Conservation (phyloP, 2,113 vertebrate species). For the Mustela nigripes region DNA sequence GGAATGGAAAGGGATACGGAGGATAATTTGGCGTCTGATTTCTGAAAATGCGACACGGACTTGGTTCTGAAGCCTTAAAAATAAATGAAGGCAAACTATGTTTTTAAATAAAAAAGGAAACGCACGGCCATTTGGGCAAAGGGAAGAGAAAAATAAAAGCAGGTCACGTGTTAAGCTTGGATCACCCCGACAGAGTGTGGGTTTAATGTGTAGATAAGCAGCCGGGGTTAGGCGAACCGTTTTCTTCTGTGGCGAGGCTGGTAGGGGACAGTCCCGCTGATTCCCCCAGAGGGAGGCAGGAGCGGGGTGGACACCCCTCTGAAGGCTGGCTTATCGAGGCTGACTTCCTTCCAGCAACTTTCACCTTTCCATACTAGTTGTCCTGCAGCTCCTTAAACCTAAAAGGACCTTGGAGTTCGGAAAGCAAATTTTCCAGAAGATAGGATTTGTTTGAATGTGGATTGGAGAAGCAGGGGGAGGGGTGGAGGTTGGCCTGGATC, state of each 20-base stretch:
- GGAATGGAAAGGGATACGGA: neutral
- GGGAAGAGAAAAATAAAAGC: neutral
- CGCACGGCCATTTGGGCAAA: neutral
- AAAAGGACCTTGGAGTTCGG: slow-evolving; percentile 81
- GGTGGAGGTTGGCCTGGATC: neutral
- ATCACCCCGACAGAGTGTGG: neutral
- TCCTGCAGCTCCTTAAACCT: slow-evolving; percentile 89
- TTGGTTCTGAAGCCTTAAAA: neutral
- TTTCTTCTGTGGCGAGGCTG: neutral
- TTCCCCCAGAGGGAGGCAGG: slow-evolving; percentile 54
- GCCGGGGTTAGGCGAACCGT: neutral
- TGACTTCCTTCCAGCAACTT: slow-evolving; percentile 88
- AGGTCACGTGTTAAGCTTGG: neutral
- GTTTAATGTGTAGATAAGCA: neutral
- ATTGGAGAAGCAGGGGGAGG: neutral
- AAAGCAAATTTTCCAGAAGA: slow-evolving; percentile 64
- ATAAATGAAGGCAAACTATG: neutral
- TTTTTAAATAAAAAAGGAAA: neutral
- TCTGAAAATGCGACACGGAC: neutral
- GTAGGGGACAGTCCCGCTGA: neutral
- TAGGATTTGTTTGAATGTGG: slow-evolving; percentile 74
- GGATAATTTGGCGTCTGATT: neutral
- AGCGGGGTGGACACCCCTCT: slow-evolving; percentile 83
- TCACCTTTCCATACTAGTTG: slow-evolving; percentile 90
- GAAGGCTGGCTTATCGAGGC: slow-evolving; percentile 87